Evolutionary conservation across 2,797 vertebrate species (phyloP).

Genomic region (Alauda arvensis): DNA sequence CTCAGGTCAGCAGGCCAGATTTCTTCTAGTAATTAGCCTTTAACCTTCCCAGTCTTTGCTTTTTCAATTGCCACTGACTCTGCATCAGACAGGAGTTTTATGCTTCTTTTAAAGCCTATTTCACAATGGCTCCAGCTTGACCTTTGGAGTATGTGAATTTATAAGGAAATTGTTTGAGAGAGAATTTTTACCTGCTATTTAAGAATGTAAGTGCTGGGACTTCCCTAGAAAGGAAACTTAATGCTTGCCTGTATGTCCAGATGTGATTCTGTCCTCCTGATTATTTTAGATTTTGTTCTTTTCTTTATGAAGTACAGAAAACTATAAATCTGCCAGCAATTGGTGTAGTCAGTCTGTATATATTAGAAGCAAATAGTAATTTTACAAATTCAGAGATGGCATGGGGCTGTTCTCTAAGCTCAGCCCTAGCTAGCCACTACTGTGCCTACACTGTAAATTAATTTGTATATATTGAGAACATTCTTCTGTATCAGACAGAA

Average conservation of each 20-base stretch:
- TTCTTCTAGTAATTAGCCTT: conserved; percentile 54
- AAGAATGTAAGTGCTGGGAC: background rate
- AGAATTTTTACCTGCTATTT: background rate
- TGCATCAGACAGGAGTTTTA: conserved; percentile 26
- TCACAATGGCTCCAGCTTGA: conserved; percentile 28
- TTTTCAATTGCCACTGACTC: background rate
- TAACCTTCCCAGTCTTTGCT: conserved; percentile 36
- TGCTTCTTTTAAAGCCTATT: conserved; percentile 34
- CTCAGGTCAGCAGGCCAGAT: conserved; percentile 18
- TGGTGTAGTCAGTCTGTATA: background rate
- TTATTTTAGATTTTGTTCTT: background rate
- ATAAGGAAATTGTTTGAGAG: conserved; percentile 27
- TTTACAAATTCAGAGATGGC: background rate
- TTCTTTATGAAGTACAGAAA: background rate
- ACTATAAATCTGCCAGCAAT: background rate
- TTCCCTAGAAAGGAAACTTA: background rate
- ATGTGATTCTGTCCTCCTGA: background rate
- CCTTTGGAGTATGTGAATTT: conserved; percentile 16
- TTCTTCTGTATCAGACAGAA: background rate
- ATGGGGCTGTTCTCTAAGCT: background rate
- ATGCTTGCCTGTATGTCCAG: background rate
- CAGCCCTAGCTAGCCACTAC: background rate
- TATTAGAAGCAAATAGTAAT: background rate
- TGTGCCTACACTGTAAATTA: background rate
- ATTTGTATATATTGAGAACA: background rate